Evolutionary conservation across 2,113 vertebrate genomes (phyloP).

Genomic region (Theristicus caerulescens): DNA sequence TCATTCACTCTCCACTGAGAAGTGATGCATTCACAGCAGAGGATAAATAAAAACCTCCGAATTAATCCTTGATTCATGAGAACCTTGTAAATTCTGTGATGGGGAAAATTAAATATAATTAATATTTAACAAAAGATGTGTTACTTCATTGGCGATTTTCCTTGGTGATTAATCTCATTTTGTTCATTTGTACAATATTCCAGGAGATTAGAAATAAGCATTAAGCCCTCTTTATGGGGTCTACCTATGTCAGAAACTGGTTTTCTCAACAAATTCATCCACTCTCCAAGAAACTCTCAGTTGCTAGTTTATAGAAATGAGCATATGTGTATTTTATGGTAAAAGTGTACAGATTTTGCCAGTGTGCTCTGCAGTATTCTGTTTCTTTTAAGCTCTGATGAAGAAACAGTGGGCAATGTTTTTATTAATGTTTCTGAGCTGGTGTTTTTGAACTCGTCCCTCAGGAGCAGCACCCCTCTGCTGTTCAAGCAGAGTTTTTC

Average conservation of each 20-base stretch:
- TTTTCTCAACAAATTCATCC: background rate
- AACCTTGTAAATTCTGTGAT: slow-evolving; percentile 7
- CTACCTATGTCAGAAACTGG: background rate
- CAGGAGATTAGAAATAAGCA: slow-evolving; percentile 24
- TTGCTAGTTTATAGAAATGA: background rate
- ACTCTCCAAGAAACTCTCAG: background rate
- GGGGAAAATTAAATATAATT: slow-evolving; percentile 29
- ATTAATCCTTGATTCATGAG: slow-evolving; percentile 15
- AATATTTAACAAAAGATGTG: slow-evolving; percentile 46
- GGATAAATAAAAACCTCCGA: slow-evolving; percentile 21
- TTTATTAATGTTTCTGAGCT: slow-evolving; percentile 21
- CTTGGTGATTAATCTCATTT: slow-evolving; percentile 18
- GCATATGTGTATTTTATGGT: background rate
- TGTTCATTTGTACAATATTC: slow-evolving; percentile 17
- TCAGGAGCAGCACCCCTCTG: background rate
- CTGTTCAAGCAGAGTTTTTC: slow-evolving; percentile 12
- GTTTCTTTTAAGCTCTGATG: background rate
- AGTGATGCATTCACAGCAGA: slow-evolving; percentile 9
- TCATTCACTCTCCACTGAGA: slow-evolving; percentile 12
- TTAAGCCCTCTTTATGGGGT: background rate
- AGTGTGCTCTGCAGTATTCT: background rate
- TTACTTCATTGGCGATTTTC: slow-evolving; percentile 10
- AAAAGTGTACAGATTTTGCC: background rate
- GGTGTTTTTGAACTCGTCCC: background rate
- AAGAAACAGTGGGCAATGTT: slow-evolving; percentile 19